A percentile compares a stretch with the other conserved stretches of the same genome.
These are phyloP conservation scores for Hesperia comma DNA, from an alignment of 2,888 invertebrate species.

Conservation along the genomic window DNA sequence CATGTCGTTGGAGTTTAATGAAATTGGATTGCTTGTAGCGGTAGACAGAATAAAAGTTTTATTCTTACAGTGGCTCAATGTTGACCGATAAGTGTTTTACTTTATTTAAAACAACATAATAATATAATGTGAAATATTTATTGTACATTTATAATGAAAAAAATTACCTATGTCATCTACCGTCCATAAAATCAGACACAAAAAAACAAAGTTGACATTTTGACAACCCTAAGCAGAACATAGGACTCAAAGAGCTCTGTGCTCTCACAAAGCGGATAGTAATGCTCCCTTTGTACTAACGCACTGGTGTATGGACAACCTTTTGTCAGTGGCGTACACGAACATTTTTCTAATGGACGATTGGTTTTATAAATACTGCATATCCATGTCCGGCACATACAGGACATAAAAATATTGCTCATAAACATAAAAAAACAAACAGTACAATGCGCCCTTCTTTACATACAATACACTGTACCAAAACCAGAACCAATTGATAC, in stretches of 20 bases:
- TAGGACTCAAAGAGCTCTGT: conserved; percentile 51
- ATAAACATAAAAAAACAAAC: background rate
- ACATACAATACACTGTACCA: background rate
- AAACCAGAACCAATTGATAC: no score
- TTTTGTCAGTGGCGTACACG: conserved; percentile 50
- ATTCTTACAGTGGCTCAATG: no score
- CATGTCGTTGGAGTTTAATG: no score
- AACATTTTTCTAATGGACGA: conserved; percentile 22
- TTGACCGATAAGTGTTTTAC: no score
- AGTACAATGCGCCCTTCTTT: background rate
- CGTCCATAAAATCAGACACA: background rate
- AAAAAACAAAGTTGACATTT: background rate
- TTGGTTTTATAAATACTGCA: conserved; percentile 13
- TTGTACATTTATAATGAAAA: no score
- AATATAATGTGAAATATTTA: no score
- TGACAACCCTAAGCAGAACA: conserved; percentile 34
- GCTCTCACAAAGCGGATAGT: conserved; percentile 49
- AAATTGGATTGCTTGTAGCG: no score
- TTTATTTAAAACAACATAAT: no score
- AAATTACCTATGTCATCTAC: background rate
- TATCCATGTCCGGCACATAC: background rate
- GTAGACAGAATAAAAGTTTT: no score
- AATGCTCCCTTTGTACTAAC: conserved; percentile 59
- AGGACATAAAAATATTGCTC: conserved; percentile 3
- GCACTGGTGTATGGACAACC: conserved; percentile 56